Conservation (phyloP, 2,113 vertebrate genomes). For the Setophaga kirtlandii region DNA sequence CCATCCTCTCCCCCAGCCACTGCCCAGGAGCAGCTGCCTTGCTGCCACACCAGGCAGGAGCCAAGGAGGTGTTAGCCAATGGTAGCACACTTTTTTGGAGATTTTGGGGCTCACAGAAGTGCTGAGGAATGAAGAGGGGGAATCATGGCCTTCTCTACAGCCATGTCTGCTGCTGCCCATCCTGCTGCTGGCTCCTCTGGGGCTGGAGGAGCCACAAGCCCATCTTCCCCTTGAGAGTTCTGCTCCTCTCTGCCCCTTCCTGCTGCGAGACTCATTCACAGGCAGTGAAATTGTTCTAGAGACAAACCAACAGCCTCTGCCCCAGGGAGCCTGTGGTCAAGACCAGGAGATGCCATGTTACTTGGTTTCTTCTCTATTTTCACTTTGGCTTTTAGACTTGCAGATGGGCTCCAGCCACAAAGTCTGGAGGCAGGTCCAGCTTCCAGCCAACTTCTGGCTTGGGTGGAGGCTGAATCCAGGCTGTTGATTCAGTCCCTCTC, state of each 20-base stretch:
- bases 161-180: not conserved
- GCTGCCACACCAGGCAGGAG: not conserved
- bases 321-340: conserved; percentile 42
- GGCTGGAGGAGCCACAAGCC: not conserved
- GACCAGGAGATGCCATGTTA: not conserved
- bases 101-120: not conserved
- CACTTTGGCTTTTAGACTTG: conserved; percentile 5
- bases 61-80: not conserved
- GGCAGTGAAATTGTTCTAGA: conserved; percentile 26
- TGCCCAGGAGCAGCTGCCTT: not conserved
- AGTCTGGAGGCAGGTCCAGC: not conserved
- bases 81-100: not conserved
- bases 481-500: not conserved
- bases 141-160: not conserved
- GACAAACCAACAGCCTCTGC: conserved; percentile 23
- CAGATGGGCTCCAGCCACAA: conserved; percentile 30
- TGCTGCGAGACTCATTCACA: fast-evolving
- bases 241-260: not conserved
- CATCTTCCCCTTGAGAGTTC: not conserved
- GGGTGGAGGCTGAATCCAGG: not conserved
- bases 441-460: not conserved
- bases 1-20: not conserved
- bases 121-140: not conserved
- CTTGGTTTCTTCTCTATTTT: conserved; percentile 38
- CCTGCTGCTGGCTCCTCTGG: not conserved